Conservation (phyloP, 2,113 vertebrate genomes). For the Oplegnathus fasciatus region DNA sequence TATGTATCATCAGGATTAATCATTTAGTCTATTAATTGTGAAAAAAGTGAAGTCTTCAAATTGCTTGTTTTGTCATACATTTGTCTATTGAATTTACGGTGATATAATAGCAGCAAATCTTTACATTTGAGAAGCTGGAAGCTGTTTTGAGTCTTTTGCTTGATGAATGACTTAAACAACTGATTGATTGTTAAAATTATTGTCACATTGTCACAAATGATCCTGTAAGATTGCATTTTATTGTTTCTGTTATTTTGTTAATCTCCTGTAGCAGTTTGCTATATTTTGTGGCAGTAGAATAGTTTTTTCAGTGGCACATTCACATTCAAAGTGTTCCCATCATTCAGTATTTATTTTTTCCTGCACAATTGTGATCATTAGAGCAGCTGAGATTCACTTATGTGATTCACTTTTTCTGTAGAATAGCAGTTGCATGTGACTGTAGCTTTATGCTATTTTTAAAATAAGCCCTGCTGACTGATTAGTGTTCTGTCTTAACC, state of each 20-base stretch:
- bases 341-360: not conserved
- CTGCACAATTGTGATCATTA: not conserved
- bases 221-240: not conserved
- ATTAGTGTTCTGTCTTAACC: slow-evolving; percentile 31
- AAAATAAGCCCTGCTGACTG: slow-evolving; percentile 36
- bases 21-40: not conserved
- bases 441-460: slow-evolving; percentile 6
- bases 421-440: not conserved
- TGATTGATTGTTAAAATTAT: not conserved
- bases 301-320: not conserved
- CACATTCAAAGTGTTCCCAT: not conserved
- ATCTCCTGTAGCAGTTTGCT: not conserved
- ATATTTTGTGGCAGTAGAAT: not conserved
- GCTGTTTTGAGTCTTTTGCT: not conserved
- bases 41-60: not conserved
- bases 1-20: not conserved
- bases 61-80: not conserved
- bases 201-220: not conserved
- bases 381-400: not conserved
- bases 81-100: not conserved
- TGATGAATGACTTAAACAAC: not conserved
- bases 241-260: not conserved
- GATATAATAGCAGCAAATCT: not conserved
- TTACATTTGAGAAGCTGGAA: not conserved
- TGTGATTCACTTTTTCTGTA: not conserved